Evolutionary conservation across 2,797 vertebrate genomes (phyloP).

Genomic region (Hylomyscus alleni): DNA sequence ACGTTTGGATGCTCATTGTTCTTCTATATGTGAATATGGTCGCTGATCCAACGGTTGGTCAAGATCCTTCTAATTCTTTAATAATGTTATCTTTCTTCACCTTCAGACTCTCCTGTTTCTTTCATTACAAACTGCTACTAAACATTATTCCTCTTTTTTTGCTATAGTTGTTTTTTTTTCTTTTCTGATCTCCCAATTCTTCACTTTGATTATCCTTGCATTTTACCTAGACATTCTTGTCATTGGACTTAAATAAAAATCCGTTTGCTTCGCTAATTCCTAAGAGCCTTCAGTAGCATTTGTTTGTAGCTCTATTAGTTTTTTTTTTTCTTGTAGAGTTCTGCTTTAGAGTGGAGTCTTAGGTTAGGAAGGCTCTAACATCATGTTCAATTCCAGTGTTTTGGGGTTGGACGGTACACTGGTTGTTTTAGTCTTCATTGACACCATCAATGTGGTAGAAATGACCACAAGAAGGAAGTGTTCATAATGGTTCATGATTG

Average conservation of each 20-base stretch:
- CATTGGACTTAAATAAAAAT: neutral
- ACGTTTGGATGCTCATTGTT: neutral
- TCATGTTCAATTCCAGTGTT: neutral
- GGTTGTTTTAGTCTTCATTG: neutral
- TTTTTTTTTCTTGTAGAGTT: neutral
- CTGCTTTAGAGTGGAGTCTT: neutral
- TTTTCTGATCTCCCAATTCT: neutral
- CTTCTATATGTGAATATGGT: neutral
- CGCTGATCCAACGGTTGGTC: neutral
- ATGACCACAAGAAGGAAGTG: neutral
- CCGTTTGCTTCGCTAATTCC: neutral
- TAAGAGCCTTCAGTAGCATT: neutral
- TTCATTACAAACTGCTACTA: neutral
- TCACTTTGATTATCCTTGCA: neutral
- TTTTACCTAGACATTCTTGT: neutral
- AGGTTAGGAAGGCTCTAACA: neutral
- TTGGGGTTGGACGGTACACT: neutral
- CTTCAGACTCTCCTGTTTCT: neutral
- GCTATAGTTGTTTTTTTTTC: neutral
- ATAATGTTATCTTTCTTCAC: neutral
- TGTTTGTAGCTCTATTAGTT: neutral
- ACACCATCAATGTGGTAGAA: neutral
- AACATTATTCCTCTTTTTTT: slow-evolving; percentile 8
- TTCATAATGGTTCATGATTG: neutral
- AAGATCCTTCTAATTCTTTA: neutral